phyloP scores from a whole-genome alignment of 2,888 invertebrate species.

The Leptothorax acervorum region DNA sequence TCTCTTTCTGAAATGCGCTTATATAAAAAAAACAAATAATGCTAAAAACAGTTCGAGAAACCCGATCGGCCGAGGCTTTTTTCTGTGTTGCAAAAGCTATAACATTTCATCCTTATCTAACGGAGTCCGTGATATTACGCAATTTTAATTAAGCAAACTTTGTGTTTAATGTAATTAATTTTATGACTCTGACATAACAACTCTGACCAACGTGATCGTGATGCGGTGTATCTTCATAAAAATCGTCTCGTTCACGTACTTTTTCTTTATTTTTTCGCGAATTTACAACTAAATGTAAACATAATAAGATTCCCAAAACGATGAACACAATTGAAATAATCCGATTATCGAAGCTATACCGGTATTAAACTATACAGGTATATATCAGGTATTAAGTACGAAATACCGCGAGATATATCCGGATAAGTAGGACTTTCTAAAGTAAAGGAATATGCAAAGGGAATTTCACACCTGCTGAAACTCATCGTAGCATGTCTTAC shows the following conservation, averaged over 20 bases:
- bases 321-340: conserved; percentile 5
- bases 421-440: neutral
- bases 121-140: neutral
- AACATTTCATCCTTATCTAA: neutral
- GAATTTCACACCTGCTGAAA: conserved; percentile 51
- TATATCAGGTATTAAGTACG: neutral
- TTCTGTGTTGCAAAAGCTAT: neutral
- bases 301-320: neutral
- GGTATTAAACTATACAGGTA: neutral
- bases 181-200: neutral
- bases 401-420: neutral
- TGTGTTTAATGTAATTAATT: conserved; percentile 16
- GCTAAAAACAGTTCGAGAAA: neutral
- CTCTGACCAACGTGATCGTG: neutral
- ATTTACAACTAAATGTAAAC: neutral
- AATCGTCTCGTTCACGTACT: neutral
- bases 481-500: conserved; percentile 7
- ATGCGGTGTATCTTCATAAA: neutral
- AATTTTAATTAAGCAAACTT: conserved; percentile 30
- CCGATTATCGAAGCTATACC: neutral
- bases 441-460: neutral
- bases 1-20: neutral
- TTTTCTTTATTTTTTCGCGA: neutral
- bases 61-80: neutral
- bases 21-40: neutral